Evolutionary conservation across 2,113 vertebrate genomes (phyloP), one percentile per base, ranked within the genome.

Genomic region (Alethe castanea): DNA sequence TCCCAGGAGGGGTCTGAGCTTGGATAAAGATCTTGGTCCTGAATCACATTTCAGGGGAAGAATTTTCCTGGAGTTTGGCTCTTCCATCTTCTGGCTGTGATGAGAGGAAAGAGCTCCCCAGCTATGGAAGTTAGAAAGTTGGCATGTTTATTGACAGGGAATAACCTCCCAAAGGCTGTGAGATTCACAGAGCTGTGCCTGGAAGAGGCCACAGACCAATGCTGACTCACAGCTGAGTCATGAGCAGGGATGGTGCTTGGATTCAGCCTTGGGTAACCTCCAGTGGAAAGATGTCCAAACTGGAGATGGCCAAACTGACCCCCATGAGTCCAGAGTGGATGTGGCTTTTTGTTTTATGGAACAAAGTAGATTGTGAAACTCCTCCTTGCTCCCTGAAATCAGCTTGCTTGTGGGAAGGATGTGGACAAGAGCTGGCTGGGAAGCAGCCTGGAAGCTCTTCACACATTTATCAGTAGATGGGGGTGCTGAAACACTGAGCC

Each of bases 241-340:
- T 1, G 9, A 70, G 38, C 38, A 59, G 54, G 23, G 33, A 9
- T 3, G 3, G 15, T 11, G 54, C 8, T 76, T n/a, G 59, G 28
- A 19, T 8, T 48, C 36, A 18, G 38, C 33, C 44, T 53, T 52
- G 61, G 44, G 16, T 23, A 22, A 56, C 8, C 15, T 54, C 35
- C 73, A 53, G 26, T 0, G 47, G 50, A 35, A 44, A 69, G 7
- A 56, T 47, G 64, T 70, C 81, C n/a, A 50, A 45, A 56, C 31
- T 36, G 67, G 59, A 80, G 28, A 8, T 16, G 40, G 12, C 31
- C 71, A 80, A 61, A 17, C 28, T 11, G 42, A 33, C 13, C 9
- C 29, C n/a, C 11, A 3, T 2, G 4, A 3, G 42, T 44, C 40
- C 1, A 1, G 60, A 31, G 29, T 11, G 61, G 61, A 71, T 31